Evolutionary conservation across 2,888 invertebrate genomes (phyloP), one percentile per base, ranked within the genome.

Genomic region (Yponomeuta plumbellus): DNA sequence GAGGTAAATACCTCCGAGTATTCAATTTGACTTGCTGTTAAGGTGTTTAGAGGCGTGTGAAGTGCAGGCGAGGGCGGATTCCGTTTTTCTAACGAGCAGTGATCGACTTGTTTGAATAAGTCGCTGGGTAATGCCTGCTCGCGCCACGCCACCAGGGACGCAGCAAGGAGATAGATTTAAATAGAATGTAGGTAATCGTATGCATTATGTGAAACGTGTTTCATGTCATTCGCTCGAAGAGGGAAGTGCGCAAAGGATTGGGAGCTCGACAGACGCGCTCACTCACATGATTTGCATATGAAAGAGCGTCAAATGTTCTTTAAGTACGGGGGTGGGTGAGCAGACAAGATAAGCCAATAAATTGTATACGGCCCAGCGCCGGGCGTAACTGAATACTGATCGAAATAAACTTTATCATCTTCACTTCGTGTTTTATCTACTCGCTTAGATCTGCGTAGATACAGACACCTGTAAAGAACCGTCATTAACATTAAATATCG

Each of bases 131-230:
- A 34, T 34, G 34, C 34, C 34, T 34, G 34, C 34, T 10, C 34
- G 34, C 10, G 34, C 34, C 34, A 52, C 44, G 44, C 44, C 44
- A 52, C 44, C 17, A 1, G 44, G 44, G 44, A 52, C 44, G 44
- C 13, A 52, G 44, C 44, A 17, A 52, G 44, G 44, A 52, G 44
- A 52, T 52, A 52, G 13, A 52, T 52, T 52, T 76, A 80, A 80
- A 83, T 80, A 75, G 75, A 82, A 84, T 81, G 77, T 52, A 17
- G 44, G 44, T 80, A 85, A 85, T 82, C 76, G 78, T 79, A 84
- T 86, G 83, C 80, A 79, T 83, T 84, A 81, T 79, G 77, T 83
- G 80, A 87, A 84, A 85, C 82, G 81, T 78, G 80, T 83, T 84
- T 76, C 80, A 78, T 83, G 80, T 83, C 79, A 72, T 74, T 75